A percentile compares a stretch with the other conserved stretches of the same genome.
These are phyloP conservation scores for Corythaixoides concolor DNA, from an alignment of 2,113 vertebrate species.

Conservation along the genomic window DNA sequence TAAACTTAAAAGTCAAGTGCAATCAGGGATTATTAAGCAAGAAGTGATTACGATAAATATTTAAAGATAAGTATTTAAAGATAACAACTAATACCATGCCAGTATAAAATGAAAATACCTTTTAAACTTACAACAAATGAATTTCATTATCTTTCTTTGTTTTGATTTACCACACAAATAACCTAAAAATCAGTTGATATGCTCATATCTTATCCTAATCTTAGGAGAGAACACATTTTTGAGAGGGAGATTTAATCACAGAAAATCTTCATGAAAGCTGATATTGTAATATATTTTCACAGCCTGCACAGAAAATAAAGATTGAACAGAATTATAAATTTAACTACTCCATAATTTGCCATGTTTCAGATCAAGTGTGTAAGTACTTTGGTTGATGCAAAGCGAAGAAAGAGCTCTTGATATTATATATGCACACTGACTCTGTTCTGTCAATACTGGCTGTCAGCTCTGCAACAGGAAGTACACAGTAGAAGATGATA, in stretches of 20 bases:
- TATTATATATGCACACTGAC: too few relatives aligned
- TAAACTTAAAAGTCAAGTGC: slow-evolving; percentile 74
- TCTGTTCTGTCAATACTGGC: not conserved
- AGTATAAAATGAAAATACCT: slow-evolving; percentile 46
- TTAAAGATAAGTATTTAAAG: slow-evolving; percentile 60
- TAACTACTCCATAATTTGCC: not conserved
- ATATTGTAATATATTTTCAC: not conserved
- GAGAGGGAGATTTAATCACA: not conserved
- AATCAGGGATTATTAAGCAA: slow-evolving; percentile 72
- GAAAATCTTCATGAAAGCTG: not conserved
- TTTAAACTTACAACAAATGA: slow-evolving; percentile 45
- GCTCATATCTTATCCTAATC: not conserved
- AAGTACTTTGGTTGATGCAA: not conserved
- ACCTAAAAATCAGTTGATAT: not conserved
- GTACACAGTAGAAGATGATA: not conserved
- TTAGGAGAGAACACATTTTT: not conserved
- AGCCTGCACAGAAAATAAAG: not conserved
- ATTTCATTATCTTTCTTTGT: not conserved
- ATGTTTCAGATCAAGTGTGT: not conserved
- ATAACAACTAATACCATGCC: slow-evolving; percentile 28
- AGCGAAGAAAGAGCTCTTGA: not conserved
- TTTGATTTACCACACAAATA: slow-evolving; percentile 5
- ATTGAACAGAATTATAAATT: not conserved
- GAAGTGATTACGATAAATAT: slow-evolving; percentile 69
- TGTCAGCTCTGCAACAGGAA: not conserved